phyloP scores from a whole-genome alignment of 2,888 invertebrate genomes.

The Pheosia tremula region DNA sequence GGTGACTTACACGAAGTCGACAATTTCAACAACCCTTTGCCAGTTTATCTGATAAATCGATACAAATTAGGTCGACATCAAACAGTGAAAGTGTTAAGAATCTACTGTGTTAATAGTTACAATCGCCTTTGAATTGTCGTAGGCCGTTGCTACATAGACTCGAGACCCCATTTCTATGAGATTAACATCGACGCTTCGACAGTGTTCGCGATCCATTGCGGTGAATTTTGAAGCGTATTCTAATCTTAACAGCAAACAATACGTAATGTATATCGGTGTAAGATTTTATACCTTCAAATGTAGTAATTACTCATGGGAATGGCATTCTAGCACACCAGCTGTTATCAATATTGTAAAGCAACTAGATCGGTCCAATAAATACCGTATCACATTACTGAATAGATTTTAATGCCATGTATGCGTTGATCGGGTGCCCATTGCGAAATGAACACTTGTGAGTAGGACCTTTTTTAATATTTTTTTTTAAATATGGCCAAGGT shows the following conservation, averaged over 20 bases:
- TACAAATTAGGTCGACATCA: conserved; percentile 17
- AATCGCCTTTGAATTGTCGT: conserved; percentile 35
- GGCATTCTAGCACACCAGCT: conserved; percentile 53
- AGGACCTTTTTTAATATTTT: conserved; percentile 1
- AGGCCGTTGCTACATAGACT: conserved; percentile 29
- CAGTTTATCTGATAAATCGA: conserved; percentile 10
- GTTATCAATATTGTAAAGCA: conserved; percentile 58
- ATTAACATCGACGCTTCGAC: conserved; percentile 23
- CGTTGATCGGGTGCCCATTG: conserved; percentile 49
- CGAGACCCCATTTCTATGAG: conserved; percentile 31
- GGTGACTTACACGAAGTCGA: not conserved
- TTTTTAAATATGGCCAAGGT: not conserved
- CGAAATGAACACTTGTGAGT: conserved; percentile 47
- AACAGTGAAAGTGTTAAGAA: conserved; percentile 48
- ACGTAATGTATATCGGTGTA: conserved; percentile 22
- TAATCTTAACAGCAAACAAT: not conserved
- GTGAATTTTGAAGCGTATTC: not conserved
- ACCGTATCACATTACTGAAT: conserved; percentile 69
- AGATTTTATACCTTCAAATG: conserved; percentile 27
- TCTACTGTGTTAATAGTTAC: conserved; percentile 21
- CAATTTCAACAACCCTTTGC: conserved; percentile 7
- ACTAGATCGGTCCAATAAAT: conserved; percentile 72
- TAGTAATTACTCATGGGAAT: conserved; percentile 57
- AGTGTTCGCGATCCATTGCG: conserved; percentile 25
- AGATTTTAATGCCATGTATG: conserved; percentile 60